Evolutionary conservation across 2,888 invertebrate genomes (phyloP).

Genomic region (Ennomos fuscantarius): DNA sequence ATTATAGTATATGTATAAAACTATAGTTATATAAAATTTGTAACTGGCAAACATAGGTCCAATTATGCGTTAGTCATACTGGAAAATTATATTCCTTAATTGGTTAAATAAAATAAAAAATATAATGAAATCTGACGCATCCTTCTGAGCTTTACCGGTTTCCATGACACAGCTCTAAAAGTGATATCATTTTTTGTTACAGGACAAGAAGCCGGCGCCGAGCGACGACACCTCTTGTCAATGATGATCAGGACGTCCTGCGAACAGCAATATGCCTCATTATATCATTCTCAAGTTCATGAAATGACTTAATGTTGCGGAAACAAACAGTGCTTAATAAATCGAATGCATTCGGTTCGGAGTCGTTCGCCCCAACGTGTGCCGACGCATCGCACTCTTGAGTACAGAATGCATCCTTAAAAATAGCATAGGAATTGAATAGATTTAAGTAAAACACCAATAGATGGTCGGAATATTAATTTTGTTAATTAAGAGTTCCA

Average conservation of each 20-base stretch:
- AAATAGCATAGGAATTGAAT: slow-evolving; percentile 82
- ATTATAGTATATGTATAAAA: too few species aligned
- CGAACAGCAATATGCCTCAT: slow-evolving; percentile 16
- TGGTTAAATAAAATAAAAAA: slow-evolving; percentile 4
- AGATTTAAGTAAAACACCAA: slow-evolving; percentile 79
- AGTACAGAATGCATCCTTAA: slow-evolving; percentile 56
- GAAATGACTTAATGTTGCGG: slow-evolving; percentile 56
- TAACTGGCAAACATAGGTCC: too few species aligned
- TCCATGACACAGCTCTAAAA: slow-evolving; percentile 7
- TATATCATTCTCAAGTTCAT: slow-evolving; percentile 33
- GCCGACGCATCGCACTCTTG: slow-evolving; percentile 2
- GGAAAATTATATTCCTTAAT: slow-evolving; percentile 6
- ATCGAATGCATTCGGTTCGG: slow-evolving; percentile 45
- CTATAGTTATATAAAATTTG: too few species aligned
- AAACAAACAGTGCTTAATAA: slow-evolving; percentile 54
- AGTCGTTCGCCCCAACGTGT: slow-evolving; percentile 9
- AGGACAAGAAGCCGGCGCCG: slow-evolving; percentile 45
- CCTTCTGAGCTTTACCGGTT: slow-evolving; percentile 6
- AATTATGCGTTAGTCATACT: slow-evolving; percentile 5
- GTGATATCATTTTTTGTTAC: slow-evolving; percentile 38
- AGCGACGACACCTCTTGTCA: slow-evolving; percentile 43
- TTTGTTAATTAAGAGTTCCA: slow-evolving; percentile 76
- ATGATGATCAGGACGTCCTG: slow-evolving; percentile 34
- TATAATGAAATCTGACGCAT: slow-evolving; percentile 6
- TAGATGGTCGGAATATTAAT: slow-evolving; percentile 69